Evolutionary conservation across 2,888 invertebrate species (phyloP), one percentile per base, ranked within the genome.

Genomic region (Cheilosia grossa): DNA sequence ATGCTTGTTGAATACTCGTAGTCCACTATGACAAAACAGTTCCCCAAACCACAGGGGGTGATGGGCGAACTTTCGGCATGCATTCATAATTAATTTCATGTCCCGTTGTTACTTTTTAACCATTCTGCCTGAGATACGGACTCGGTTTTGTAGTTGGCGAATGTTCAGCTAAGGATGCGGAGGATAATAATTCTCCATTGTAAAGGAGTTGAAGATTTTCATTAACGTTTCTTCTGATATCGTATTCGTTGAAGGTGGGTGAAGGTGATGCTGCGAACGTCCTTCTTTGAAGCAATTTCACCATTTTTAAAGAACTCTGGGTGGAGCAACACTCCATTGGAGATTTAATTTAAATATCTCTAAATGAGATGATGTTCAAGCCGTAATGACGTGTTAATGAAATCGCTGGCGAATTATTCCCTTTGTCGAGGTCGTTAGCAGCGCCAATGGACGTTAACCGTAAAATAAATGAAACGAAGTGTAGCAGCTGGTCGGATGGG

Each of bases 151-250:
- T 19, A 17, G 7, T 9, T 17, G 2, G 9, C 4, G 4, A 59
- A 63, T 47, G 30, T 24, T 40, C 44, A 53, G 59, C 17, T 61
- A 61, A 54, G 54, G 72, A 54, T 49, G 15, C 54, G 79, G 67
- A 56, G 66, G 58, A 73, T 64, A 73, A 79, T 79, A 79, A 79
- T 64, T 82, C 79, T 69, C 56, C 44, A 44, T 64, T 69, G 73
- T 82, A 79, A 82, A 79, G 69, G 79, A 79, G 67, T 79, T 79
- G 73, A 73, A 83, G 82, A 78, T 49, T 74, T 83, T 79, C 82
- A 74, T 83, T 83, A 83, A 79, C 56, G 44, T 49, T 67, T 67
- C 51, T 79, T 56, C 63, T 67, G 53, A 74, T 64, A 79, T 83
- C 42, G 72, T 73, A 54, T 66, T 78, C 61, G 37, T 40, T 59